Evolutionary conservation across 2,888 invertebrate genomes (phyloP).

Genomic region (Drosophila macrothrix): DNA sequence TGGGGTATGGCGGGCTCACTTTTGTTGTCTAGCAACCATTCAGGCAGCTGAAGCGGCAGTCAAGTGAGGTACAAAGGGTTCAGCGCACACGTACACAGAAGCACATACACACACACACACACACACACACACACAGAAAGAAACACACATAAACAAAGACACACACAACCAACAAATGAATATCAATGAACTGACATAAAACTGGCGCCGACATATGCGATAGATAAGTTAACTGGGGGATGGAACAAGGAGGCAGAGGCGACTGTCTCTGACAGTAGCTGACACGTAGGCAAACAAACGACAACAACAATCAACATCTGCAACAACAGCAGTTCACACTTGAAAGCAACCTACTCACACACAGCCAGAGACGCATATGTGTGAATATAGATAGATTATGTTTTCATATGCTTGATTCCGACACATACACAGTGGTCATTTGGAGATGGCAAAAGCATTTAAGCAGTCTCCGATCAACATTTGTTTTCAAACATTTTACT

Average conservation of each 20-base stretch:
- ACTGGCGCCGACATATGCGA: constrained; percentile 53
- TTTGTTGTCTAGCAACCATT: constrained; percentile 37
- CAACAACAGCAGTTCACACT: constrained; percentile 52
- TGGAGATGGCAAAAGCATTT: not conserved
- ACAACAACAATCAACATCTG: constrained; percentile 51
- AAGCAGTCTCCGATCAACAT: not conserved
- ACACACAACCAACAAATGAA: constrained; percentile 64
- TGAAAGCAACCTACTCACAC: constrained; percentile 18
- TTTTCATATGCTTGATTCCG: constrained; percentile 1
- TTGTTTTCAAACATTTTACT: not conserved
- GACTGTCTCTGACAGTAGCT: constrained; percentile 67
- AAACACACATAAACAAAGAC: constrained; percentile 39
- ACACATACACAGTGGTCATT: constrained; percentile 8
- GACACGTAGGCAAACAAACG: constrained; percentile 74
- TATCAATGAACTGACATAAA: constrained; percentile 79
- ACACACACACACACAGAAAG: not conserved
- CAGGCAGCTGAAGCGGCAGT: constrained; percentile 49
- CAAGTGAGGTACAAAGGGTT: constrained; percentile 48
- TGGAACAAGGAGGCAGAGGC: constrained; percentile 13
- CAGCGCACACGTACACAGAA: constrained; percentile 2
- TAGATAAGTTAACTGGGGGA: constrained; percentile 10
- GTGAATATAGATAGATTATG: constrained; percentile 8
- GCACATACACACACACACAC: constrained; percentile 11
- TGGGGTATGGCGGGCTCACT: constrained; percentile 16
- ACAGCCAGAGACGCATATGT: not conserved